Conservation (phyloP, 2,797 vertebrate species). For the Parambassis ranga region DNA sequence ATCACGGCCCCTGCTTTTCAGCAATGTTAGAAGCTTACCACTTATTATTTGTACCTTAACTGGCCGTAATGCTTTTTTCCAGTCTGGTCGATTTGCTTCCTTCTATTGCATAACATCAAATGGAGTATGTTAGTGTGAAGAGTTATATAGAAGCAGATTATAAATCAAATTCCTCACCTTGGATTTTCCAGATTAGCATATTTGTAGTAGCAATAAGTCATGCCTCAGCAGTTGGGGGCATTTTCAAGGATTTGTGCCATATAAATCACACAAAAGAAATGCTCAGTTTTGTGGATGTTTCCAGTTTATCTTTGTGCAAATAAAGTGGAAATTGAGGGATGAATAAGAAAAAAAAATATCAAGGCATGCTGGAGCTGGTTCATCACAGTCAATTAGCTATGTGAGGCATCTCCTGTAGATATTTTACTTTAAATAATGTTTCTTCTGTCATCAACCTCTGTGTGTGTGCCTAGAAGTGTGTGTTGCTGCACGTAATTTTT, state of each 20-base stretch:
- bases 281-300: constrained; percentile 43
- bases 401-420: constrained; percentile 52
- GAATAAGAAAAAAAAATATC: constrained; percentile 35
- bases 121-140: constrained; percentile 22
- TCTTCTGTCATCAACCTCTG: constrained; percentile 50
- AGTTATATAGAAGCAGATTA: constrained; percentile 28
- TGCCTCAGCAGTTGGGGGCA: constrained; percentile 35
- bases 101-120: constrained; percentile 30
- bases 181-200: constrained; percentile 61
- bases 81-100: constrained; percentile 19
- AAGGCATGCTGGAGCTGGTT: constrained; percentile 46
- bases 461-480: constrained; percentile 11
- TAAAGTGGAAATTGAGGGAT: constrained; percentile 53
- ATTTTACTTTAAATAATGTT: constrained; percentile 47
- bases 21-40: constrained; percentile 24
- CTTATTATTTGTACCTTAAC: constrained; percentile 10
- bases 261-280: constrained; percentile 40
- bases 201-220: constrained; percentile 51
- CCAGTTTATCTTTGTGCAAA: constrained; percentile 53
- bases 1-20: constrained; percentile 39
- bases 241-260: constrained; percentile 48
- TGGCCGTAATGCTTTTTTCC: background rate
- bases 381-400: constrained; percentile 69
- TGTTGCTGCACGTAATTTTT: constrained; percentile 15
- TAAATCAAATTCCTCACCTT: constrained; percentile 39